Evolutionary conservation across 1,140 invertebrate genomes (phyloP).

Genomic region (Rhopalosiphum maidis): DNA sequence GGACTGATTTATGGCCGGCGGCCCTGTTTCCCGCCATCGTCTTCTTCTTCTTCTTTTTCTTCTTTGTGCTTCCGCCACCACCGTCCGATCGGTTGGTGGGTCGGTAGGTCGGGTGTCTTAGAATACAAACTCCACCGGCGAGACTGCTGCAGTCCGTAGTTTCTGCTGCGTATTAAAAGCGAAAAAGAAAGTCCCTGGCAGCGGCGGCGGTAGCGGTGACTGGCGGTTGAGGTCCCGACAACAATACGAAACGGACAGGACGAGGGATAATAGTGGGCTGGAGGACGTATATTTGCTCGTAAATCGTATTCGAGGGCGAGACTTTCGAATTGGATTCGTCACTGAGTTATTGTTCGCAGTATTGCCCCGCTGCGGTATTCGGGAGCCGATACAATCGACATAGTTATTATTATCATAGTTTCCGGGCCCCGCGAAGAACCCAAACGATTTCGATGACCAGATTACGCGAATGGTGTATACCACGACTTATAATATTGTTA

Average conservation of each 20-base stretch:
- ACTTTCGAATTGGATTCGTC: constrained; percentile 27
- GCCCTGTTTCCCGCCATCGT: neutral
- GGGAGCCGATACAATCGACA: neutral
- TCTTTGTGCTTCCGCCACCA: neutral
- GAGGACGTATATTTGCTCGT: neutral
- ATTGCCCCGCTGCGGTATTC: neutral
- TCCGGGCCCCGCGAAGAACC: neutral
- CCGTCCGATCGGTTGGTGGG: neutral
- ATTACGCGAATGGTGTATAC: neutral
- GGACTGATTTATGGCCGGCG: constrained; percentile 16
- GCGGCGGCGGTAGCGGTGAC: neutral
- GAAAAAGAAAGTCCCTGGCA: neutral
- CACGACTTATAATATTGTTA: neutral
- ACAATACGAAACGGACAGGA: neutral
- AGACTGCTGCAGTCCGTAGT: neutral
- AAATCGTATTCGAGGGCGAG: constrained; percentile 15
- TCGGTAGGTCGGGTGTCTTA: neutral
- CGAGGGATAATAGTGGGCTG: neutral
- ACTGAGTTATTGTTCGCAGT: constrained; percentile 23
- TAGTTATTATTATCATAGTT: neutral
- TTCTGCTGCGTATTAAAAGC: neutral
- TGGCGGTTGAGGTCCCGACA: neutral
- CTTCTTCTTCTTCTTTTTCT: neutral
- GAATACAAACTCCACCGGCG: neutral
- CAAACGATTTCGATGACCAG: neutral